Evolutionary conservation across 2,113 vertebrate genomes (phyloP).

Genomic region (Salminus brasiliensis): DNA sequence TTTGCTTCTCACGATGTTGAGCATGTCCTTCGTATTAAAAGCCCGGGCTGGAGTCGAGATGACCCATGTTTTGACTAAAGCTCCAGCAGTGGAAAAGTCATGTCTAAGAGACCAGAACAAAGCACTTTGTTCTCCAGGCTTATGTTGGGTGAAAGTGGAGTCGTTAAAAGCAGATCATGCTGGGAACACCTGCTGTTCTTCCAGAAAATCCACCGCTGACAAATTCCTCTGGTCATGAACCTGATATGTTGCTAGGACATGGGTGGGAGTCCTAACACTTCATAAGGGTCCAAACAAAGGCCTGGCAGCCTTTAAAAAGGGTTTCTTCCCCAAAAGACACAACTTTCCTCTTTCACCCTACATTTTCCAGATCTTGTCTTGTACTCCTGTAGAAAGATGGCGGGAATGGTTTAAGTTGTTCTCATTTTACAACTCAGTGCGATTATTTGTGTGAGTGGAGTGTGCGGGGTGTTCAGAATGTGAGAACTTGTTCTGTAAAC

Average conservation of each 20-base stretch:
- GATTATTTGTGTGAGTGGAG: no score
- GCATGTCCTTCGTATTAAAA: background rate
- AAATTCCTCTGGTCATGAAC: constrained; percentile 44
- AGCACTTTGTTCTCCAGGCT: constrained; percentile 32
- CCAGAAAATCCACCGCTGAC: background rate
- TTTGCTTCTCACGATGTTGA: background rate
- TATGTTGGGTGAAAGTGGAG: background rate
- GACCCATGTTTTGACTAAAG: constrained; percentile 39
- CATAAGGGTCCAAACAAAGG: background rate
- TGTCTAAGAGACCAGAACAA: background rate
- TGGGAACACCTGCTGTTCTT: constrained; percentile 30
- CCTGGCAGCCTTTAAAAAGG: constrained; percentile 5
- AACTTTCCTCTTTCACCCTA: background rate
- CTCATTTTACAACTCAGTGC: background rate
- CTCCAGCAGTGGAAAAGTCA: background rate
- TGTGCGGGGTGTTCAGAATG: background rate
- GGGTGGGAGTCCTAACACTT: background rate
- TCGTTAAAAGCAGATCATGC: constrained; percentile 35
- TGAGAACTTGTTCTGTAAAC: constrained; percentile 23
- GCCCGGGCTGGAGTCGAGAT: background rate
- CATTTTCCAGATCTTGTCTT: background rate
- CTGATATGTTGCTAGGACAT: constrained; percentile 49
- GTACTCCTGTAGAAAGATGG: background rate
- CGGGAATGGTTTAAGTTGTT: background rate
- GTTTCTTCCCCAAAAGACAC: background rate